A percentile compares a stretch with the other conserved stretches of the same genome.
Evolutionary conservation across 2,797 vertebrate species (phyloP).

Genomic region (Otolemur crassicaudatus): DNA sequence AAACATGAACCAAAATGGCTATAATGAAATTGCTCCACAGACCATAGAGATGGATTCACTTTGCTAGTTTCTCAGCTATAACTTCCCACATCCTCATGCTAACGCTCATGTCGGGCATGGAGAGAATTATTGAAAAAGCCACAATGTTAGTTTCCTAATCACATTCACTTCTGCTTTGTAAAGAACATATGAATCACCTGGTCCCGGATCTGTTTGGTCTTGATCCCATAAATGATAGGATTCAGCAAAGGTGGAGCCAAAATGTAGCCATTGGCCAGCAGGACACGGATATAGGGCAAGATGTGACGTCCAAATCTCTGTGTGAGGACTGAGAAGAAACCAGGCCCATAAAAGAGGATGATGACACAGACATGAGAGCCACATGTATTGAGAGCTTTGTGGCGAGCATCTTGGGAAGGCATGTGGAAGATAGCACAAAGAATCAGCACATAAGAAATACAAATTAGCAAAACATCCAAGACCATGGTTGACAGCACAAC

Average conservation of each 20-base stretch:
- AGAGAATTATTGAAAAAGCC: background rate
- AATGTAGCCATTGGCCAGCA: constrained; percentile 59
- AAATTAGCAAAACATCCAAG: constrained; percentile 67
- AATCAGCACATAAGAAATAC: constrained; percentile 85
- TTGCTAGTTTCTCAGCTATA: background rate
- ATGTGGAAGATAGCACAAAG: background rate
- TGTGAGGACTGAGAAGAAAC: constrained; percentile 51
- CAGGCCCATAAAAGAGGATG: constrained; percentile 61
- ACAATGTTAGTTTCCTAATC: background rate
- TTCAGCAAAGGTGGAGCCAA: constrained; percentile 77
- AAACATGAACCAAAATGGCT: background rate
- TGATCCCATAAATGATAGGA: constrained; percentile 78
- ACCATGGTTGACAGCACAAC: constrained; percentile 26
- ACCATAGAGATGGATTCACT: background rate
- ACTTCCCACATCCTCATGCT: background rate
- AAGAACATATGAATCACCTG: constrained; percentile 24
- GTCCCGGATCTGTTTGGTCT: constrained; percentile 70
- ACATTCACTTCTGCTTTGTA: background rate
- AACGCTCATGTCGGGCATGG: background rate
- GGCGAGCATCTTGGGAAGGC: background rate
- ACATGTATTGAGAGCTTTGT: constrained; percentile 26
- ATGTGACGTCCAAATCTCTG: constrained; percentile 48
- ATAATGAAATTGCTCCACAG: background rate
- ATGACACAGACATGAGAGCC: constrained; percentile 57
- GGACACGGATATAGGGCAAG: background rate